Evolutionary conservation across 1,140 invertebrate genomes (phyloP).

Genomic region (Teleopsis dalmanni): DNA sequence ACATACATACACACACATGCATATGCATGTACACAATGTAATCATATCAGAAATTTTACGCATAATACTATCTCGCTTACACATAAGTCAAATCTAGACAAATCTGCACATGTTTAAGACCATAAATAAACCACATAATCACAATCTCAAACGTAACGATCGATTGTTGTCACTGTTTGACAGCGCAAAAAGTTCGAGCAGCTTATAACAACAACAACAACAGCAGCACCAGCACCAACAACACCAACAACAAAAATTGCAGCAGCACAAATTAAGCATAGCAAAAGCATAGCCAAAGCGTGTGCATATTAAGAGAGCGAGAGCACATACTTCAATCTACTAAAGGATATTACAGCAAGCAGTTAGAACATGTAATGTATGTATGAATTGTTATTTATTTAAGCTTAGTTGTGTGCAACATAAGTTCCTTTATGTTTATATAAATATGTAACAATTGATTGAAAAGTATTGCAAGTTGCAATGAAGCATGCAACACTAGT

Average conservation of each 20-base stretch:
- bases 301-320: background rate
- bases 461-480: too few relatives aligned
- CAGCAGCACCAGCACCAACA: constrained; percentile 9
- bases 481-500: too few relatives aligned
- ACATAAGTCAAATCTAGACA: constrained; percentile 20
- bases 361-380: too few relatives aligned
- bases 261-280: background rate
- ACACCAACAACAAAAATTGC: constrained; percentile 7
- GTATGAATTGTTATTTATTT: too few relatives aligned
- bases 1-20: background rate
- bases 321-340: too few relatives aligned
- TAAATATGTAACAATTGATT: too few relatives aligned
- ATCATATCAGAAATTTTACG: background rate
- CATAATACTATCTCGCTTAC: constrained; percentile 7
- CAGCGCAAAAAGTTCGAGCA: constrained; percentile 24
- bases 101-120: constrained; percentile 45
- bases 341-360: too few relatives aligned
- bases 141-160: constrained; percentile 44
- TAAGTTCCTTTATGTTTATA: too few relatives aligned
- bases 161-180: constrained; percentile 44
- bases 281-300: background rate
- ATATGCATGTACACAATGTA: background rate
- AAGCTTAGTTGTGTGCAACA: too few relatives aligned
- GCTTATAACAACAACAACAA: too few relatives aligned
- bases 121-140: constrained; percentile 45